Evolutionary conservation across 2,113 vertebrate genomes (phyloP).

Genomic region (Electrona antarctica): DNA sequence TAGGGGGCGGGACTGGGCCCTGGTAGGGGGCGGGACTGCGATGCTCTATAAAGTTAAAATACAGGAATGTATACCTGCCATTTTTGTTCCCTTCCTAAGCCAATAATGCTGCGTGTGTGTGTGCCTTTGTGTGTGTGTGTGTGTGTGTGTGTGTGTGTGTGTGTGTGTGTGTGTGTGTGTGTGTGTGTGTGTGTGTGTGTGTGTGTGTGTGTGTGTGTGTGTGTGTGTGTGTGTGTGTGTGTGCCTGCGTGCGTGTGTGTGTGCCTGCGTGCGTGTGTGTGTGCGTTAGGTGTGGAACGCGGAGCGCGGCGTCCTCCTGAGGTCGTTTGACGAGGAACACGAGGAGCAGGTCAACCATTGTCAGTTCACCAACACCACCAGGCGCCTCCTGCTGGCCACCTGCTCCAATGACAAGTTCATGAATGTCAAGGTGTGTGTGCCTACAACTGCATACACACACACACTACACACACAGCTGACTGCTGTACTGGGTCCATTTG

Average conservation of each 20-base stretch:
- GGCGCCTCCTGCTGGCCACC: constrained; percentile 85
- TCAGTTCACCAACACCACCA: constrained; percentile 84
- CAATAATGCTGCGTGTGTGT: too few species aligned
- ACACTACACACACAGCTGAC: too few species aligned
- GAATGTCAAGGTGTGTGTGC: constrained; percentile 78
- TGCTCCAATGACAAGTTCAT: constrained; percentile 85
- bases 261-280: not conserved
- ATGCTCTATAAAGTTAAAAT: too few species aligned
- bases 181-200: constrained; percentile 73
- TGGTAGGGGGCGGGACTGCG: too few species aligned
- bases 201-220: not conserved
- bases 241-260: not conserved
- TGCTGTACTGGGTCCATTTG: too few species aligned
- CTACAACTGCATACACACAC: too few species aligned
- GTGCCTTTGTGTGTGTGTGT: not conserved
- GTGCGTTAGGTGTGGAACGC: constrained; percentile 88
- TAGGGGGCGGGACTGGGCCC: too few species aligned
- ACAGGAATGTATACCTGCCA: too few species aligned
- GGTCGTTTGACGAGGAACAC: constrained; percentile 86
- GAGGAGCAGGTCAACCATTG: constrained; percentile 93
- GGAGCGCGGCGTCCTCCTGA: constrained; percentile 75
- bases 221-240: not conserved
- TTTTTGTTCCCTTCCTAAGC: too few species aligned
- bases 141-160: not conserved
- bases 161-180: constrained; percentile 1